These are phyloP conservation scores for Phocides pigmalion DNA, from an alignment of 1,140 invertebrate species.

Conservation along the genomic window DNA sequence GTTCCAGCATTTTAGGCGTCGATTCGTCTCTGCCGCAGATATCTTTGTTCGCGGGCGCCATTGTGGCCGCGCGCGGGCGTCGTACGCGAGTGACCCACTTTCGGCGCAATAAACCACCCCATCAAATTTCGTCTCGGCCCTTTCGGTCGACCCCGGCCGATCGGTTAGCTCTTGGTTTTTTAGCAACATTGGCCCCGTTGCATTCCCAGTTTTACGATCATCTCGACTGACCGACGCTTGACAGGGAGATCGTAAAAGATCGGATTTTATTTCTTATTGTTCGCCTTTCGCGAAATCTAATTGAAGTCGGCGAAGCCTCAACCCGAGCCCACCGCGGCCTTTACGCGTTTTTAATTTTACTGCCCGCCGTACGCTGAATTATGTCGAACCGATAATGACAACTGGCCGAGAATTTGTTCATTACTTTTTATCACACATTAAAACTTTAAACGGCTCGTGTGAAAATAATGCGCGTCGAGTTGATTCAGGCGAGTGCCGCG, in stretches of 20 bases:
- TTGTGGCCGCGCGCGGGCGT: conserved; percentile 38
- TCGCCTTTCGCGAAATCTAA: conserved; percentile 81
- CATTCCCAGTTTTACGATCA: conserved; percentile 77
- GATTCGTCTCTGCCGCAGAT: conserved; percentile 37
- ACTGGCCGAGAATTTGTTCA: conserved; percentile 64
- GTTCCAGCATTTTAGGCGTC: conserved; percentile 34
- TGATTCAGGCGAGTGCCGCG: conserved; percentile 5
- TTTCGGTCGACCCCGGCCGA: conserved; percentile 49
- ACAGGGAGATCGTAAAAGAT: conserved; percentile 77
- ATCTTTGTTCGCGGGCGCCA: conserved; percentile 29
- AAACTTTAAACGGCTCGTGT: conserved; percentile 50
- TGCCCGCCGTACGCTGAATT: conserved; percentile 60
- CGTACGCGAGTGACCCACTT: conserved; percentile 70
- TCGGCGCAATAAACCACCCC: conserved; percentile 61
- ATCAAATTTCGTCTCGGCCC: conserved; percentile 59
- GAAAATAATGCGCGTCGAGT: conserved; percentile 35
- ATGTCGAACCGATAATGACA: conserved; percentile 66
- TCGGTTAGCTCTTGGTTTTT: conserved; percentile 63
- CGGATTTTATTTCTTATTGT: conserved; percentile 83
- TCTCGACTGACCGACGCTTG: conserved; percentile 72
- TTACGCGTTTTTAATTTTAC: conserved; percentile 81
- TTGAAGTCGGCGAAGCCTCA: conserved; percentile 71
- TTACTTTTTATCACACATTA: conserved; percentile 73
- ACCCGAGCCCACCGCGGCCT: conserved; percentile 57
- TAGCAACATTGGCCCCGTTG: conserved; percentile 64